Conservation (phyloP, 2,888 invertebrate species). For the Myopa tessellatipennis region DNA sequence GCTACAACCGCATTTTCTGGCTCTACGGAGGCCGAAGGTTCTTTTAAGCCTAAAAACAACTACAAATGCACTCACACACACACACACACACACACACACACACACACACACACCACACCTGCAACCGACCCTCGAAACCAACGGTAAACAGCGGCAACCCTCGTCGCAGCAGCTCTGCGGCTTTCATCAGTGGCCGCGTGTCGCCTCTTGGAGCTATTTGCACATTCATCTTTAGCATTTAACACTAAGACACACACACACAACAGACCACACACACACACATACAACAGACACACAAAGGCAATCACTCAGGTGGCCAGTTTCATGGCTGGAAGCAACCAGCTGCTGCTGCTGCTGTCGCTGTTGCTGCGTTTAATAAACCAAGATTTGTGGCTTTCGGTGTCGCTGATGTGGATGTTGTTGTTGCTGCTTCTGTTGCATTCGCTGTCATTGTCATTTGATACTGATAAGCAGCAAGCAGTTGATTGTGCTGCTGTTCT, state of each 20-base stretch:
- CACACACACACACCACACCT: not conserved
- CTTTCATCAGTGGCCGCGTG: slow-evolving; percentile 57
- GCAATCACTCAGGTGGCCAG: slow-evolving; percentile 32
- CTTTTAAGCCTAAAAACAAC: slow-evolving; percentile 24
- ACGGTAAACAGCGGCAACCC: slow-evolving; percentile 27
- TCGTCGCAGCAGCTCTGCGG: slow-evolving; percentile 28
- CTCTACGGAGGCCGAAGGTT: slow-evolving; percentile 2
- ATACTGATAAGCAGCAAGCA: not conserved
- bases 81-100: not conserved
- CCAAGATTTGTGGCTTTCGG: slow-evolving; percentile 42
- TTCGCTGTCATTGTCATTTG: not conserved
- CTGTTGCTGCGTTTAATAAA: slow-evolving; percentile 22
- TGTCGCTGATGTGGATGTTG: slow-evolving; percentile 12
- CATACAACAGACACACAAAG: not conserved
- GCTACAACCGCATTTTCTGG: not conserved
- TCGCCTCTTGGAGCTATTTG: slow-evolving; percentile 15
- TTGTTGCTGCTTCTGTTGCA: not conserved
- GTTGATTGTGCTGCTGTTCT: not conserved
- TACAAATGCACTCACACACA: slow-evolving; percentile 5
- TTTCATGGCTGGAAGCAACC: slow-evolving; percentile 30
- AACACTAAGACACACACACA: slow-evolving; percentile 10
- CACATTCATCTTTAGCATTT: slow-evolving; percentile 34
- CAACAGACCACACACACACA: not conserved
- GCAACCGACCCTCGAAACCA: slow-evolving; percentile 2
- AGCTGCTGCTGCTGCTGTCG: not conserved